A percentile compares a stretch with the other conserved stretches of the same genome.
Evolutionary conservation across 2,888 invertebrate species (phyloP).

Genomic region (Meghimatium bilineatum): DNA sequence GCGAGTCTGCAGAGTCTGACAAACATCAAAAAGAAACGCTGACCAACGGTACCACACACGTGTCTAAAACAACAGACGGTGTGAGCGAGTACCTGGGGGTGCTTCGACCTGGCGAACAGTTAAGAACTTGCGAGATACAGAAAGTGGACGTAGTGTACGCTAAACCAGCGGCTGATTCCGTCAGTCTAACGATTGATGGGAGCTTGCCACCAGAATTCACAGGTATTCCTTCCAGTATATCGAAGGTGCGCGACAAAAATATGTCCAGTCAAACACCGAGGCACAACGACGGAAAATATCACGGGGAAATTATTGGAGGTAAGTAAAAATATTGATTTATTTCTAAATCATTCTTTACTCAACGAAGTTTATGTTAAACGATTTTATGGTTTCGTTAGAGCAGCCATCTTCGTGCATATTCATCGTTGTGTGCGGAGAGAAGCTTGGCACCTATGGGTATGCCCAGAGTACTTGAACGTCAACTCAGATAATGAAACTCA

Average conservation of each 20-base stretch:
- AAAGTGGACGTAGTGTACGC: background rate
- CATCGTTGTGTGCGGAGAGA: too few species aligned
- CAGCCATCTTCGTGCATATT: too few species aligned
- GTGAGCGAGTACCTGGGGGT: background rate
- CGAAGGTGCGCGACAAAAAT: background rate
- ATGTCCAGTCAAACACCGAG: background rate
- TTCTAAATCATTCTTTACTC: background rate
- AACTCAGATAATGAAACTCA: too few species aligned
- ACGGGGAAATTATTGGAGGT: constrained; percentile 3
- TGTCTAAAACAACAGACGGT: background rate
- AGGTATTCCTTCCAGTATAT: background rate
- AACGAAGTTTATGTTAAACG: too few species aligned
- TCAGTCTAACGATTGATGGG: background rate
- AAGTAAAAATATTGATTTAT: background rate
- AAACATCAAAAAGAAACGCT: background rate
- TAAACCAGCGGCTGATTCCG: background rate
- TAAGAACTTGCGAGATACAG: background rate
- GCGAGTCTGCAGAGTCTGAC: background rate
- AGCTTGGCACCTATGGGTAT: too few species aligned
- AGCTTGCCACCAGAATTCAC: background rate
- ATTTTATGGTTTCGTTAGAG: too few species aligned
- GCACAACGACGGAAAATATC: background rate
- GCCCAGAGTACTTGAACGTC: too few species aligned
- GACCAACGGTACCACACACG: background rate
- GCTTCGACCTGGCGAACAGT: background rate